A percentile compares a stretch with the other conserved stretches of the same genome.
Evolutionary conservation across 2,113 vertebrate genomes (phyloP).

Genomic region (Rhinolophus sinicus): DNA sequence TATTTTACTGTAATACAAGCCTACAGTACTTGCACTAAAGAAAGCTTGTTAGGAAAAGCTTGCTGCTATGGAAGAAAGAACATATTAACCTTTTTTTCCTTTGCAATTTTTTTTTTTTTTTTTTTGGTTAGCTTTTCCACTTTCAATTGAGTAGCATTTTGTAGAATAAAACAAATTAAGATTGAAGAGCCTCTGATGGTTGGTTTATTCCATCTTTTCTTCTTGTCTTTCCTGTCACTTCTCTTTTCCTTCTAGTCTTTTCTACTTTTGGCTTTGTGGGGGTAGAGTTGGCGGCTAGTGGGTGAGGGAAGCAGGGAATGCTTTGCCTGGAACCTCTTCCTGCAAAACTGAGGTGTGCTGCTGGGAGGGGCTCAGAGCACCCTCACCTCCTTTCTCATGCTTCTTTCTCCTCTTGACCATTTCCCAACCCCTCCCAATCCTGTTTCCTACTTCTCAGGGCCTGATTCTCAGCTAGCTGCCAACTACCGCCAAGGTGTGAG

Average conservation of each 20-base stretch:
- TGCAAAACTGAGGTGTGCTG: background rate
- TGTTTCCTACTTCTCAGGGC: background rate
- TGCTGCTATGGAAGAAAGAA: slow-evolving; percentile 88
- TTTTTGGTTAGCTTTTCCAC: slow-evolving; percentile 82
- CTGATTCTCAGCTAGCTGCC: slow-evolving; percentile 32
- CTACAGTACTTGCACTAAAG: slow-evolving; percentile 90
- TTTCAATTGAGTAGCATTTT: slow-evolving; percentile 87
- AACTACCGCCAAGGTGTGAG: background rate
- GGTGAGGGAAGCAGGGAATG: background rate
- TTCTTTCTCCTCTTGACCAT: background rate
- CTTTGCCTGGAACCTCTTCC: background rate
- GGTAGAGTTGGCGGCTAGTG: background rate
- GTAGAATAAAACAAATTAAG: slow-evolving; percentile 88
- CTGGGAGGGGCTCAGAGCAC: background rate
- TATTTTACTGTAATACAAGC: slow-evolving; percentile 85
- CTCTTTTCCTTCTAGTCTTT: background rate
- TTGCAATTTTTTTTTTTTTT: slow-evolving; percentile 69
- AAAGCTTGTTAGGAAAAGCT: slow-evolving; percentile 88
- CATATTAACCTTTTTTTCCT: slow-evolving; percentile 77
- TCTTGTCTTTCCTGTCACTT: background rate
- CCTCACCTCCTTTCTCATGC: background rate
- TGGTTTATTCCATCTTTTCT: slow-evolving; percentile 76
- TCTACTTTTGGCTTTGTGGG: background rate
- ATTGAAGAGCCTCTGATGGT: slow-evolving; percentile 82
- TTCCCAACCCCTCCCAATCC: background rate